Percentiles rank a stretch among this genome's conserved stretches.
Evolutionary conservation across 2,888 invertebrate genomes (phyloP).

Genomic region (Allacma fusca): DNA sequence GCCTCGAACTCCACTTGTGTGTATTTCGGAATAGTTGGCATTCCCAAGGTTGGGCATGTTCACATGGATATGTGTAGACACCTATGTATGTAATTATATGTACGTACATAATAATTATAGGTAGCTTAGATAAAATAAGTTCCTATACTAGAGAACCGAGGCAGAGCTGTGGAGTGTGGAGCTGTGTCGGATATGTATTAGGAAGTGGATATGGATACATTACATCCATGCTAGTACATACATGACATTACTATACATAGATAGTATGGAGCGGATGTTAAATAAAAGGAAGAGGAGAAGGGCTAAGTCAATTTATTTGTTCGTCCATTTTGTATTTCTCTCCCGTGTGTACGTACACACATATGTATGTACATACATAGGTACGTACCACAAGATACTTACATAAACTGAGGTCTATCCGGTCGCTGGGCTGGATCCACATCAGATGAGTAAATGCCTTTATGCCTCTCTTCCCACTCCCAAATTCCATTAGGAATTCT

Average conservation of each 20-base stretch:
- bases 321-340: conserved; percentile 3
- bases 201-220: too few relatives aligned
- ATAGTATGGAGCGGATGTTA: conserved; percentile 31
- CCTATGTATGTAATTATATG: too few relatives aligned
- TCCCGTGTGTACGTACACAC: neutral
- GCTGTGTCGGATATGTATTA: too few relatives aligned
- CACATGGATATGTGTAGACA: neutral
- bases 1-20: neutral
- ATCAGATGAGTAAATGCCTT: conserved; percentile 9
- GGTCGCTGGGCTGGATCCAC: neutral
- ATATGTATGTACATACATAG: neutral
- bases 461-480: neutral
- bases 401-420: neutral
- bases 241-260: neutral
- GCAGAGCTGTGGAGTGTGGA: too few relatives aligned
- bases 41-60: neutral
- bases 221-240: too few relatives aligned
- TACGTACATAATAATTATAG: too few relatives aligned
- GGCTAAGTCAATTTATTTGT: conserved; percentile 40
- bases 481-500: conserved; percentile 5
- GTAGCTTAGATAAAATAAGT: too few relatives aligned
- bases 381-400: neutral
- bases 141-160: too few relatives aligned
- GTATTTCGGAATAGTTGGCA: conserved; percentile 25
- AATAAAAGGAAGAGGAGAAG: conserved; percentile 30